phyloP scores from a whole-genome alignment of 2,113 vertebrate species.

The Piprites chloris region DNA sequence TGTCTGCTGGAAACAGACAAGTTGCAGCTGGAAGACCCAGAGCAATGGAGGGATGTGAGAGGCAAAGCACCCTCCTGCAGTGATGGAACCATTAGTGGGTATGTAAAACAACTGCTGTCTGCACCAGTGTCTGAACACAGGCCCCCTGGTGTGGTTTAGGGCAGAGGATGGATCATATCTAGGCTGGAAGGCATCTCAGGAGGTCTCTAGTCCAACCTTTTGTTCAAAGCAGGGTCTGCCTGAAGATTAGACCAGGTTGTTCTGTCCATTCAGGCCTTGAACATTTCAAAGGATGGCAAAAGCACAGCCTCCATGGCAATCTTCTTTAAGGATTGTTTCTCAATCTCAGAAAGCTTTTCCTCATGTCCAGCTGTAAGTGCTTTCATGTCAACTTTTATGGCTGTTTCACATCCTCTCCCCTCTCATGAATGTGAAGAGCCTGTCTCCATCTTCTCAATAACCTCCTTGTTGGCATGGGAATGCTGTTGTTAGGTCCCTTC shows the following conservation, averaged over 20 bases:
- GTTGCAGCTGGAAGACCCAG: background rate
- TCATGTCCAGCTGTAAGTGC: background rate
- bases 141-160: background rate
- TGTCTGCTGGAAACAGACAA: rapidly evolving
- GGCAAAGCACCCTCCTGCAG: background rate
- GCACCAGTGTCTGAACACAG: background rate
- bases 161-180: background rate
- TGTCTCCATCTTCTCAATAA: background rate
- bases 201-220: background rate
- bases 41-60: background rate
- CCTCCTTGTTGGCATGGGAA: background rate
- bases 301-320: background rate
- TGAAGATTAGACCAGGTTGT: background rate
- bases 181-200: background rate
- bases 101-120: background rate
- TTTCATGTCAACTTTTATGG: rapidly evolving
- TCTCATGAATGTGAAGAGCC: background rate
- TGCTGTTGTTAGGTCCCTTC: background rate
- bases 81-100: rapidly evolving
- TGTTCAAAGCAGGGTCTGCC: background rate
- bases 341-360: background rate
- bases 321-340: background rate
- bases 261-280: background rate
- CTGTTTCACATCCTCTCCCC: background rate
- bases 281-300: background rate